Base-by-base conservation (phyloP, 1,140 invertebrate genomes). In the Euwallacea similis region DNA sequence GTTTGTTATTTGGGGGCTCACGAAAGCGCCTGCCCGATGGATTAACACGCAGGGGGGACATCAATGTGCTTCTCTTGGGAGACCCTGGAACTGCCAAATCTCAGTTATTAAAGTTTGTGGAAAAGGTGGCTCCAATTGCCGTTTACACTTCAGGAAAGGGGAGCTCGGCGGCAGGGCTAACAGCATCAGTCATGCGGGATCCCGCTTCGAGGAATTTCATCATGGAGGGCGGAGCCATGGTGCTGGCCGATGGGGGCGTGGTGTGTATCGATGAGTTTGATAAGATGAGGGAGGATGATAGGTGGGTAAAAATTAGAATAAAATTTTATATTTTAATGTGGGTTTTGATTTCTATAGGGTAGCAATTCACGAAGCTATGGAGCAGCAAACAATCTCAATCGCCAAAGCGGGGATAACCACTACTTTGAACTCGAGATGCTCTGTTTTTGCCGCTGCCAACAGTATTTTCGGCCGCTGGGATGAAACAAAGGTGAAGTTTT, bases 181-280 rank as follows among this genome's bases (percentile, higher is more conserved):
- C 98, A 56, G 98, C 98, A 2, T 98, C 98, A 0, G 97, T 99
- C 33, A 94, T 91, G 71, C 86, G 96, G 78, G 98, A 99, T 87
- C 96, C 97, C 8, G 83, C 87, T 11, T 91, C 96, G 16, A 94
- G 95, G 53, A 98, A 97, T 81, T 99, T 99, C 83, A 90, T 99
- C 4, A 97, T 99, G 93, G 98, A 99, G 86, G 98, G 98, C 10
- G 98, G 98, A 43, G 98, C 98, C 7, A 99, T 99, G 98, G 98
- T 99, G 2, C 83, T 99, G 44, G 98, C 98, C 33, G 98, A 99
- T 85, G 97, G 97, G 43, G 98, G 98, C 46, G 96, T 99, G 8
- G 97, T 99, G 1, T 99, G 98, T 81, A 99, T 99, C 82, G 98
- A 99, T 82, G 98, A 99, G 82, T 99, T 99, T 84, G 98, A 99